Conservation (phyloP, 2,113 vertebrate species). For the human (Homo sapiens) region GRCh38 chr2:89240501-89241000, state of each 20-base stretch:
- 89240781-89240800: not conserved
- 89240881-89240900: not conserved
- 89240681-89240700: not conserved
- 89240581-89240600: not conserved
- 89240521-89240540: not conserved
- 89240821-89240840: not conserved
- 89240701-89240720: not conserved
- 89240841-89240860: not conserved
- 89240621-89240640: not conserved
- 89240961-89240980: not conserved
- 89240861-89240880: not conserved
- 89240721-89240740: not conserved
- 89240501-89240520: not conserved
- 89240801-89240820: not conserved
- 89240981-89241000: not conserved
- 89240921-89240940: not conserved
- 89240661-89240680: not conserved
- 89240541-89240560: not conserved
- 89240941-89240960: not conserved
- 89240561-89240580: not conserved
- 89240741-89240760: not conserved
- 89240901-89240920: not conserved
- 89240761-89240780: not conserved
- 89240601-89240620: not conserved
- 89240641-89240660: fast-evolving